phyloP scores from a whole-genome alignment of 2,797 vertebrate species.

The Notolabrus celidotus region DNA sequence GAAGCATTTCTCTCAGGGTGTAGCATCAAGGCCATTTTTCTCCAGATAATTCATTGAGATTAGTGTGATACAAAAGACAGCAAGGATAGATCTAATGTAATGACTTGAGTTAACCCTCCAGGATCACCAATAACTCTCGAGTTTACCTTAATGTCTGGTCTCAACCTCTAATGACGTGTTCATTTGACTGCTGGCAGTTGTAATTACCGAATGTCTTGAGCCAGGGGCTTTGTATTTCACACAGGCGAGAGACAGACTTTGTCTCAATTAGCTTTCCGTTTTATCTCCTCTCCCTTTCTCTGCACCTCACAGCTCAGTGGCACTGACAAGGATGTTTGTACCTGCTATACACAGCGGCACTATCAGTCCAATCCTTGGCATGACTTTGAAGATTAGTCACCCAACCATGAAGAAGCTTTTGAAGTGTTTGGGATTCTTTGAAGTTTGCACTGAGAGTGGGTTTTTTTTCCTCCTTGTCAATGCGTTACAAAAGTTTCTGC shows the following conservation, averaged over 20 bases:
- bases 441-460: constrained; percentile 56
- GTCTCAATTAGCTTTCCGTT: constrained; percentile 80
- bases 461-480: constrained; percentile 37
- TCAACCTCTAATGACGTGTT: constrained; percentile 65
- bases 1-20: constrained; percentile 1
- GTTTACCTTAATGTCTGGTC: constrained; percentile 68
- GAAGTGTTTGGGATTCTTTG: constrained; percentile 74
- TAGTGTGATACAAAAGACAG: neutral
- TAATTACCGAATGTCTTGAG: constrained; percentile 77
- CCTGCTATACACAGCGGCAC: constrained; percentile 64
- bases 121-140: constrained; percentile 56
- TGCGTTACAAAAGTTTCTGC: constrained; percentile 60
- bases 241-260: constrained; percentile 69
- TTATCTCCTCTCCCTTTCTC: constrained; percentile 69
- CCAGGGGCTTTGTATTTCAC: constrained; percentile 62
- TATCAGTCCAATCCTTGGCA: constrained; percentile 71
- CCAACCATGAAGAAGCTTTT: constrained; percentile 72
- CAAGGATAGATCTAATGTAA: constrained; percentile 24
- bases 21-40: constrained; percentile 9
- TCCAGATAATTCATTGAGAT: constrained; percentile 9
- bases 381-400: constrained; percentile 78
- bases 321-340: constrained; percentile 71
- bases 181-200: constrained; percentile 73
- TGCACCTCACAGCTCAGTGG: constrained; percentile 65
- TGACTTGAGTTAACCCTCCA: constrained; percentile 43